Percentiles rank a stretch among this genome's conserved stretches.
Evolutionary conservation across 2,888 invertebrate species (phyloP).

Genomic region (Drosophila bunnanda): DNA sequence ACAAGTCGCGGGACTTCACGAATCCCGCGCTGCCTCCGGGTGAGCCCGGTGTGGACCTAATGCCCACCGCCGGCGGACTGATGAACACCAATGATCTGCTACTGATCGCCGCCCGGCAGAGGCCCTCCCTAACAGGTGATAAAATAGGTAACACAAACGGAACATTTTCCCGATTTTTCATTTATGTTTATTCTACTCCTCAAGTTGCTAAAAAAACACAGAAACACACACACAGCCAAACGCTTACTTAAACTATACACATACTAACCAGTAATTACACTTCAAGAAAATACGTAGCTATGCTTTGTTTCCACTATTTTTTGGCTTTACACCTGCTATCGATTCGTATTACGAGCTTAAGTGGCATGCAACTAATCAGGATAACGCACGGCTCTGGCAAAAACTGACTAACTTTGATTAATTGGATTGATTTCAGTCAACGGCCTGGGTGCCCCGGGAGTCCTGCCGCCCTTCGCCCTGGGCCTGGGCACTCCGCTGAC

Average conservation of each 20-base stretch:
- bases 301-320: conserved; percentile 52
- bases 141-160: conserved; percentile 84
- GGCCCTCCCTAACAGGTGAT: conserved; percentile 85
- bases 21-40: conserved; percentile 99
- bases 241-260: neutral
- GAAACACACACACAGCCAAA: neutral
- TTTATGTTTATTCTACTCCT: conserved; percentile 42
- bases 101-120: conserved; percentile 84
- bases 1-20: conserved; percentile 99
- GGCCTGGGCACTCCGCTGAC: conserved; percentile 93
- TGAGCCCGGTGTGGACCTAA: conserved; percentile 89
- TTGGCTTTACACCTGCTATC: conserved; percentile 71
- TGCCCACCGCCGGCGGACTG: conserved; percentile 86
- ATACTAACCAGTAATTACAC: neutral
- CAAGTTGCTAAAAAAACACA: conserved; percentile 20
- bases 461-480: conserved; percentile 93
- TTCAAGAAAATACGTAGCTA: conserved; percentile 2
- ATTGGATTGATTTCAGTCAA: conserved; percentile 75
- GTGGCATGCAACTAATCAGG: conserved; percentile 51
- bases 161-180: conserved; percentile 70
- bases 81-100: conserved; percentile 87
- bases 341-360: conserved; percentile 63
- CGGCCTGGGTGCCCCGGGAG: conserved; percentile 91
- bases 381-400: neutral
- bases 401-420: conserved; percentile 20